Evolutionary conservation across 2,797 vertebrate species (phyloP).

Genomic region (Macropus fuliginosus): DNA sequence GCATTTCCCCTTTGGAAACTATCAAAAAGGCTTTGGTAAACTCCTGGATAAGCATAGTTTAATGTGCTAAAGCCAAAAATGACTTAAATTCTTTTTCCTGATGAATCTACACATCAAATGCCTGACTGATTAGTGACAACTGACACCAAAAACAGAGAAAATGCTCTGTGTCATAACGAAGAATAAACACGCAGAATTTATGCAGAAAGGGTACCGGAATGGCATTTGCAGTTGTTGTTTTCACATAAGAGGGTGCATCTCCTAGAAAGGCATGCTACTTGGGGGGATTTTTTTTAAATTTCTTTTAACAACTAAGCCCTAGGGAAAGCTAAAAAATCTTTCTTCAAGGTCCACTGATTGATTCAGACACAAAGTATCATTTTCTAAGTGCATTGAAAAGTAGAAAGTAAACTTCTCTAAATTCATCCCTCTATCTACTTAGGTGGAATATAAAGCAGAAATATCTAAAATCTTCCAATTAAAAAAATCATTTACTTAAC

Average conservation of each 20-base stretch:
- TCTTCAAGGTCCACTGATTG: not conserved
- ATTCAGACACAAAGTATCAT: not conserved
- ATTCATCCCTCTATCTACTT: not conserved
- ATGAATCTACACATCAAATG: conserved; percentile 83
- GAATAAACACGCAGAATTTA: conserved; percentile 83
- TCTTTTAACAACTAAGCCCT: conserved; percentile 11
- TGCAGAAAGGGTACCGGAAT: conserved; percentile 72
- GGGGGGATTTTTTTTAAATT: not conserved
- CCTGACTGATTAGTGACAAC: conserved; percentile 87
- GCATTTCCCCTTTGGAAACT: conserved; percentile 83
- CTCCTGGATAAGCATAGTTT: conserved; percentile 84
- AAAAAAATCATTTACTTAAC: not conserved
- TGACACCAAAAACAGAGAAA: conserved; percentile 86
- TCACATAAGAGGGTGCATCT: conserved; percentile 73
- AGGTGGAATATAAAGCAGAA: not conserved
- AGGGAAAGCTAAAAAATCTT: not conserved
- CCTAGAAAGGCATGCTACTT: conserved; percentile 53
- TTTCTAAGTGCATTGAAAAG: conserved; percentile 2
- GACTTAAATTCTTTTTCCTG: conserved; percentile 80
- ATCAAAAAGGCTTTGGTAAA: conserved; percentile 83
- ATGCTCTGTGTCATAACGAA: conserved; percentile 81
- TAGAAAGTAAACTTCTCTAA: not conserved
- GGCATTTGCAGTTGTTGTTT: conserved; percentile 70
- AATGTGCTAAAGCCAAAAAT: conserved; percentile 83
- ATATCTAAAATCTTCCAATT: not conserved